phyloP scores from a whole-genome alignment of 2,113 vertebrate genomes.

The Calypte anna region DNA sequence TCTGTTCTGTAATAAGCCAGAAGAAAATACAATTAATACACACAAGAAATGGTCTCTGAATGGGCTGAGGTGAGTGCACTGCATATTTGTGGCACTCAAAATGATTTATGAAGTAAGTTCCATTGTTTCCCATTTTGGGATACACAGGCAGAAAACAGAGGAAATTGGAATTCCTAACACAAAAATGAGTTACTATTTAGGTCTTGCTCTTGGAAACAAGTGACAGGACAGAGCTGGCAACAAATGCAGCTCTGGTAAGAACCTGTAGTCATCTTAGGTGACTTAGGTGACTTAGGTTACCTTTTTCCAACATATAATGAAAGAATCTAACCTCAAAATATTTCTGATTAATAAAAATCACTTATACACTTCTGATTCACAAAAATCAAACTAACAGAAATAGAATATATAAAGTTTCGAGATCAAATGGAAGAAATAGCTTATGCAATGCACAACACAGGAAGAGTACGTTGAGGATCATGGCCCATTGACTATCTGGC shows the following conservation, averaged over 20 bases:
- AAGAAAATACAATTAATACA: constrained; percentile 61
- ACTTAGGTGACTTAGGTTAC: neutral
- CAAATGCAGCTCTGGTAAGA: constrained; percentile 47
- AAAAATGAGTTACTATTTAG: constrained; percentile 60
- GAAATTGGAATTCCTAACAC: constrained; percentile 63
- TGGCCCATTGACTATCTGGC: neutral
- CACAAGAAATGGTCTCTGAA: constrained; percentile 45
- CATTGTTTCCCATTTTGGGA: constrained; percentile 43
- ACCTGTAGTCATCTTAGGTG: neutral
- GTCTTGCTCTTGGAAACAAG: constrained; percentile 54
- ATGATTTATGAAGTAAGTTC: constrained; percentile 15
- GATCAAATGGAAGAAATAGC: constrained; percentile 24
- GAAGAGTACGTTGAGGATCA: constrained; percentile 7
- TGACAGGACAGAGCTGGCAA: constrained; percentile 38
- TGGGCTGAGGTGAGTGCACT: constrained; percentile 2
- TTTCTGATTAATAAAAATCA: neutral
- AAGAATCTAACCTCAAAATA: neutral
- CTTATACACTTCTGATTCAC: neutral
- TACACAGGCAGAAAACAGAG: constrained; percentile 67
- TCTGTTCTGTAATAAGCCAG: constrained; percentile 31
- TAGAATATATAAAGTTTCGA: neutral
- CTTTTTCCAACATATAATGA: neutral
- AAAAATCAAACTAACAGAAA: neutral
- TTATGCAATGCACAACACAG: neutral
- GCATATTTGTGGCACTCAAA: neutral